Evolutionary conservation across 2,888 invertebrate genomes (phyloP), one percentile per base, ranked within the genome.

Genomic region (Diploptera punctata): DNA sequence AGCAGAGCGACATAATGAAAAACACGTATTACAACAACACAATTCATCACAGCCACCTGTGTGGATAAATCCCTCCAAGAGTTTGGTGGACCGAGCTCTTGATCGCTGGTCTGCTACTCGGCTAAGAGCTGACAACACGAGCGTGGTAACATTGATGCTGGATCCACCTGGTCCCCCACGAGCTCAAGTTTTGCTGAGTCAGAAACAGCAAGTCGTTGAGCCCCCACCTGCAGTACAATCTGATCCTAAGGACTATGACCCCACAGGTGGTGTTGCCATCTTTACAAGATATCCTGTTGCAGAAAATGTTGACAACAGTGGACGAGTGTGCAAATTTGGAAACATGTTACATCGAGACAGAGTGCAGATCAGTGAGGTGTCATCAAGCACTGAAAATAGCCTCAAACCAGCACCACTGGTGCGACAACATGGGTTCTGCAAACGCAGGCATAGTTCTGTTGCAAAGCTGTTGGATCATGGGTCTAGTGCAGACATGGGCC

Each of bases 121-220:
- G 80, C 90, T 97, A 88, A 89, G 98, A 47, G 98, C 99, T 0
- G 99, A 99, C 83, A 99, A 99, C 82, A 97, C 98, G 0, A 97
- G 96, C 16, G 97, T 96, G 60, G 94, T 99, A 21, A 93, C 95
- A 0, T 86, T 98, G 21, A 93, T 98, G 89, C 85, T 97, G 75
- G 96, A 97, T 84, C 95, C 95, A 57, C 93, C 94, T 0, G 94
- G 95, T 0, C 94, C 91, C 7, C 92, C 93, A 16, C 86, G 90
- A 62, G 67, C 70, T 5, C 47, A 72, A 26, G 69, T 69, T 5
- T n/a, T 69, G 43, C n/a, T n/a, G n/a, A n/a, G n/a, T n/a, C n/a
- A n/a, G n/a, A n/a, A n/a, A n/a, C 33, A 68, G 19, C 54, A 43
- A 69, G 26, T 38, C 57, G 19, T 21, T 4, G 38, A 54, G 16